A percentile compares a stretch with the other conserved stretches of the same genome.
These are phyloP conservation scores for Nothobranchius furzeri DNA, from an alignment of 2,113 vertebrate species.

Conservation along the genomic window DNA sequence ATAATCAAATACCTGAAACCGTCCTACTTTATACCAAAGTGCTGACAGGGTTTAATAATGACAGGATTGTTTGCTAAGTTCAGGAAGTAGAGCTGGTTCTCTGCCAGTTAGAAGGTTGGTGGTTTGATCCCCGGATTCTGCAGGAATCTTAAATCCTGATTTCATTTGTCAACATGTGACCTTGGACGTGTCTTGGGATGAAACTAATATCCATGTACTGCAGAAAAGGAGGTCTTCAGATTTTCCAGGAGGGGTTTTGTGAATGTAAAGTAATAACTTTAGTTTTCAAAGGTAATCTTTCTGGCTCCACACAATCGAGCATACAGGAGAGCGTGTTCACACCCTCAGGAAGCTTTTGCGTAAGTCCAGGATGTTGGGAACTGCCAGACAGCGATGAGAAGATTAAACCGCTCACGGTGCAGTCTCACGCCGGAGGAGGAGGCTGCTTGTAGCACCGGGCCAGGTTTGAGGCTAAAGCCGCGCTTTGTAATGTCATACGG, in stretches of 20 bases:
- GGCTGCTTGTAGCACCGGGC: not conserved
- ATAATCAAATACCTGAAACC: not conserved
- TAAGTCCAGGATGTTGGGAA: conserved; percentile 57
- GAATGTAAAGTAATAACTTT: not conserved
- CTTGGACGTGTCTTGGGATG: not conserved
- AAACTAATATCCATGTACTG: not conserved
- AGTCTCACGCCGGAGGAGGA: conserved; percentile 18
- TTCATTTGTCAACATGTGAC: too few relatives aligned
- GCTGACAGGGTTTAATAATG: not conserved
- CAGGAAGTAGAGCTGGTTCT: not conserved
- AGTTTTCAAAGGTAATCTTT: not conserved
- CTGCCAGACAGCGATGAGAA: conserved; percentile 46
- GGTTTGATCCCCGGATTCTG: not conserved
- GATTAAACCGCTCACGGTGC: conserved; percentile 41
- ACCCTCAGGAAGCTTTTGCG: conserved; percentile 33
- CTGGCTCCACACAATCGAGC: not conserved
- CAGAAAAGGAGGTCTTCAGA: not conserved
- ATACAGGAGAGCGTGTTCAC: not conserved
- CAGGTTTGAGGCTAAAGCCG: not conserved
- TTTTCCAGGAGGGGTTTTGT: not conserved
- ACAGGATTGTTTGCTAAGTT: not conserved
- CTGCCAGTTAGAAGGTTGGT: not conserved
- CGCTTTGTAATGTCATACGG: not conserved
- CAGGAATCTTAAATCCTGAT: too few relatives aligned
- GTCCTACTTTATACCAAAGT: not conserved